A percentile compares a stretch with the other conserved stretches of the same genome.
Conservation (phyloP, 2,113 vertebrate species). For the Nerophis lumbriciformis region DNA sequence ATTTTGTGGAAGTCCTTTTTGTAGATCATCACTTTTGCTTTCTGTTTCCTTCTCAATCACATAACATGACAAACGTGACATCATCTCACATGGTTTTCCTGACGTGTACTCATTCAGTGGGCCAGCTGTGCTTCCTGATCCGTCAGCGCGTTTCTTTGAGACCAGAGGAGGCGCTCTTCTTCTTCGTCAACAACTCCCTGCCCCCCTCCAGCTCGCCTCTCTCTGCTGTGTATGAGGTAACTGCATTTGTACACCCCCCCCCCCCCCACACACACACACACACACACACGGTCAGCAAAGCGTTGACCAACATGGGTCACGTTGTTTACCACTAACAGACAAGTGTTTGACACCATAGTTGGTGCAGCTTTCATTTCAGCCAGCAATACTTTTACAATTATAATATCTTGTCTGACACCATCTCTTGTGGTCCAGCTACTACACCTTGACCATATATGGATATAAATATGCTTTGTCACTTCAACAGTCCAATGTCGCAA, state of each 20-base stretch:
- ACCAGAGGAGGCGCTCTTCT: slow-evolving; percentile 95
- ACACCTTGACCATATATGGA: no score
- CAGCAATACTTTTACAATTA: no score
- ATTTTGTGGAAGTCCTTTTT: no score
- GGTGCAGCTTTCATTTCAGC: no score
- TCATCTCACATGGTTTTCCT: background rate
- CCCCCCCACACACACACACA: background rate
- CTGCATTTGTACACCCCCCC: background rate
- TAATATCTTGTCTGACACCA: no score
- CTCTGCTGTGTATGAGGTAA: slow-evolving; percentile 94
- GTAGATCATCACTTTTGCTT: no score
- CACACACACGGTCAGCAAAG: background rate
- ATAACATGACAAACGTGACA: background rate
- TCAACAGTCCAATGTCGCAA: no score
- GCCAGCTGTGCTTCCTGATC: slow-evolving; percentile 96
- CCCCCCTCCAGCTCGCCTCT: slow-evolving; percentile 94
- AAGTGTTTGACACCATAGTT: no score
- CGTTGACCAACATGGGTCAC: no score
- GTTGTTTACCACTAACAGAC: no score
- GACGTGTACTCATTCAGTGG: slow-evolving; percentile 70
- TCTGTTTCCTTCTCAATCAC: slow-evolving; percentile 6
- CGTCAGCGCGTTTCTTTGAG: slow-evolving; percentile 92
- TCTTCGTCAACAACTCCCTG: slow-evolving; percentile 96
- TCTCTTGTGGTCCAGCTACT: no score
- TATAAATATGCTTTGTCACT: no score